A percentile compares a stretch with the other conserved stretches of the same genome.
phyloP scores from a whole-genome alignment of 2,113 vertebrate species.

The Greenwoodochromis staneri region DNA sequence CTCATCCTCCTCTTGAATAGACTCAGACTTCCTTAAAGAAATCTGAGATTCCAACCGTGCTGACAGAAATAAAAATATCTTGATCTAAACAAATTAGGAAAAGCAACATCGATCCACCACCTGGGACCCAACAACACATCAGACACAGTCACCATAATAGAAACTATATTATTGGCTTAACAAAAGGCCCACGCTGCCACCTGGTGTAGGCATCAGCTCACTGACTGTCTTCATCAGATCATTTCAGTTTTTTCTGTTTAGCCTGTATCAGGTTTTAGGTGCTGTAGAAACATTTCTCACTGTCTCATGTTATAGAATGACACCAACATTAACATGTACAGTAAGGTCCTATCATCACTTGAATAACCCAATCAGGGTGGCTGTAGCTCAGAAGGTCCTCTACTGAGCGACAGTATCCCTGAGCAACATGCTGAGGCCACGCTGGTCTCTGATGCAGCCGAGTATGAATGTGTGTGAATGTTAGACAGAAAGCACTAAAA shows the following conservation, averaged over 20 bases:
- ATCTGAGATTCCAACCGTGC: conserved; percentile 54
- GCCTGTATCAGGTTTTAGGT: background rate
- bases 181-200: background rate
- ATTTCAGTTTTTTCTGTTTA: background rate
- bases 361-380: background rate
- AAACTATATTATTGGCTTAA: background rate
- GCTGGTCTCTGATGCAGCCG: background rate
- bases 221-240: background rate
- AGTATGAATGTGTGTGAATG: background rate
- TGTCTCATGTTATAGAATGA: background rate
- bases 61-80: conserved; percentile 26
- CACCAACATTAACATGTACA: background rate
- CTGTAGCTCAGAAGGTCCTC: background rate
- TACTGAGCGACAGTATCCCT: background rate
- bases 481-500: background rate
- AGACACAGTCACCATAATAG: background rate
- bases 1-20: conserved; percentile 61
- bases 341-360: rapidly evolving
- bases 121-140: background rate
- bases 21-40: conserved; percentile 64
- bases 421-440: background rate
- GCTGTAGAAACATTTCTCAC: background rate
- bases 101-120: background rate
- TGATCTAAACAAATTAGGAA: rapidly evolving
- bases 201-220: background rate